Base-by-base conservation (phyloP, 2,888 invertebrate genomes). In the Lasioglossum malachurum region DNA sequence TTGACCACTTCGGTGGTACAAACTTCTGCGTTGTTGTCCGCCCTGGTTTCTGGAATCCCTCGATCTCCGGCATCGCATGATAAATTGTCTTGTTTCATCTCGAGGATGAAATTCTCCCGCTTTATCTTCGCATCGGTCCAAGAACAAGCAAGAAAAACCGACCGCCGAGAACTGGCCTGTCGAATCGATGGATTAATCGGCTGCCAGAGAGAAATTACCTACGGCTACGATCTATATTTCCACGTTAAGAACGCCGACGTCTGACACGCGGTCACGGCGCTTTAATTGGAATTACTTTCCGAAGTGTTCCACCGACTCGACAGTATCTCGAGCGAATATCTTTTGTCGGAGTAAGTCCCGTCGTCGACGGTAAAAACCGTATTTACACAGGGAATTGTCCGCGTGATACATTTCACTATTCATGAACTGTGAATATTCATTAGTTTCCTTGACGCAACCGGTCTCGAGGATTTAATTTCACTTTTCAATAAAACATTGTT, bases 51-150 rank as follows among this genome's bases (percentile, higher is more conserved):
- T 12, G 1, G 19, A 35, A 35, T 75, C 35, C 16, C 46, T 46
- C 35, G 27, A 64, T 49, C 49, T 44, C 60, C 4, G 27, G 80
- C 67, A 19, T 44, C 41, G 23, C 35, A 35, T 73, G 83, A 83
- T 83, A 64, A 76, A 83, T 83, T 53, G 76, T 44, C 72, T 76
- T 35, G 38, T 12, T 46, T 41, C 49, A 72, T 46, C 73, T 53
- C 41, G 41, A 64, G 31, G 71, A 83, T 84, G 75, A 75, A 84
- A 71, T 86, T 80, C 38, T 75, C 75, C 38, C 53, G 75, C 46
- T 78, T 85, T 86, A 86, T 87, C 86, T 87, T 19, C 53, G 76
- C 69, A 69, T 71, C 79, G 82, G 80, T 86, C 80, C 86, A 72
- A 82, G 72, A 67, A 78, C 46, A 44, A 67, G 31, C 53, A 77